A percentile compares a stretch with the other conserved stretches of the same genome.
Conservation (phyloP, 1,140 invertebrate genomes). For the Drosophila pectinifera region DNA sequence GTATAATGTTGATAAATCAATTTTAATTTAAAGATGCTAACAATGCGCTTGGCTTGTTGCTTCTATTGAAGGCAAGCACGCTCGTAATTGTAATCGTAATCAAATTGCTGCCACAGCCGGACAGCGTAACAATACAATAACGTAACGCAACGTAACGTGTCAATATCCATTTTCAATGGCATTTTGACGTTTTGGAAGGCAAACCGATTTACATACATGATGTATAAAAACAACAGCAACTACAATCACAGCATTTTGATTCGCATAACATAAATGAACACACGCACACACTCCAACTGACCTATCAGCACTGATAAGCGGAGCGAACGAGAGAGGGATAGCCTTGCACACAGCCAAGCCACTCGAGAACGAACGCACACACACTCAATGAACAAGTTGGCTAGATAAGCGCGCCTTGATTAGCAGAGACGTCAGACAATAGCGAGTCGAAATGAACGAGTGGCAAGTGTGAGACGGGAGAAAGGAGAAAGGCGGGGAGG, state of each 20-base stretch:
- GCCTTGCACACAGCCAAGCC: constrained; percentile 15
- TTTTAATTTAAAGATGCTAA: constrained; percentile 6
- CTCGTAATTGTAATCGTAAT: constrained; percentile 33
- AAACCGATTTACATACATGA: constrained; percentile 12
- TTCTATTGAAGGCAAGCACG: constrained; percentile 25
- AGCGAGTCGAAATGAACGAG: constrained; percentile 68
- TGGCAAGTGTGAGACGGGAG: constrained; percentile 25
- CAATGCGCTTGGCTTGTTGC: constrained; percentile 21
- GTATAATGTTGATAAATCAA: background rate
- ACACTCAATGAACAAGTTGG: constrained; percentile 45
- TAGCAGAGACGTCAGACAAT: constrained; percentile 71
- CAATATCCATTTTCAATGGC: constrained; percentile 66
- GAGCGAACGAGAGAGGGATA: constrained; percentile 21
- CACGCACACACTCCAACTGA: constrained; percentile 43
- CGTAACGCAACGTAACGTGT: constrained; percentile 47
- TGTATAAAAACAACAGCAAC: constrained; percentile 26
- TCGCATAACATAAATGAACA: constrained; percentile 49
- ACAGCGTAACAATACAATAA: constrained; percentile 19
- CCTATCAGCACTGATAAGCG: constrained; percentile 66
- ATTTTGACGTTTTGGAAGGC: constrained; percentile 51
- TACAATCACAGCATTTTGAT: constrained; percentile 42
- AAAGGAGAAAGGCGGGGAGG: constrained; percentile 6
- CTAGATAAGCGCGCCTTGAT: constrained; percentile 78
- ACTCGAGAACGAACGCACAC: constrained; percentile 39
- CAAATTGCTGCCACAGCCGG: constrained; percentile 43